These are phyloP conservation scores for Blastobasis adustella DNA, from an alignment of 2,888 invertebrate species.

Conservation along the genomic window DNA sequence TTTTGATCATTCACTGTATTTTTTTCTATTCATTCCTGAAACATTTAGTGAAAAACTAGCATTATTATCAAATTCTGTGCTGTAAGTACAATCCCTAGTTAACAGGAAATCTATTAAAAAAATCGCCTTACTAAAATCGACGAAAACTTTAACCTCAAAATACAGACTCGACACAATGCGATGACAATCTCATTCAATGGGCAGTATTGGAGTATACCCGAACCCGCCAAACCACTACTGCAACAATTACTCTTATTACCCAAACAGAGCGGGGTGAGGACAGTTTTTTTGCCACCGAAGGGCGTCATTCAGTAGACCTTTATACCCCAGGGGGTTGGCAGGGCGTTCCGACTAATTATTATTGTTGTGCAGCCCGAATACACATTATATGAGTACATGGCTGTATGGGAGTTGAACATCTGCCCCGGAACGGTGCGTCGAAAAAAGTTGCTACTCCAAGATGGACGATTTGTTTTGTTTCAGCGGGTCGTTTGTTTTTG, in stretches of 20 bases:
- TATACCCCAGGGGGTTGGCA: slow-evolving; percentile 23
- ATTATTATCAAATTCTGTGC: too few species aligned
- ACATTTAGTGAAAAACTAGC: too few species aligned
- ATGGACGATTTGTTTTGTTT: slow-evolving; percentile 2
- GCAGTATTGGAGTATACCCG: neutral
- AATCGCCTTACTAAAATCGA: too few species aligned
- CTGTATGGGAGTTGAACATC: slow-evolving; percentile 45
- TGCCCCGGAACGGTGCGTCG: slow-evolving; percentile 28
- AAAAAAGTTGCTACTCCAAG: slow-evolving; percentile 42
- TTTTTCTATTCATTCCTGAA: too few species aligned
- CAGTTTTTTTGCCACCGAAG: slow-evolving; percentile 20
- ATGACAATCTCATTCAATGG: too few species aligned
- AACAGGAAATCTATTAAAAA: too few species aligned
- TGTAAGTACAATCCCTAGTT: too few species aligned
- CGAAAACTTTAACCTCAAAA: too few species aligned
- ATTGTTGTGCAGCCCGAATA: slow-evolving; percentile 21
- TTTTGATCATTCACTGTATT: too few species aligned
- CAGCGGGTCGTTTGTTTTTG: too few species aligned
- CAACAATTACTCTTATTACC: slow-evolving; percentile 45
- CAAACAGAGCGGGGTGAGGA: slow-evolving; percentile 32
- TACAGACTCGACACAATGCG: too few species aligned
- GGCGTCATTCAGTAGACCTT: slow-evolving; percentile 17
- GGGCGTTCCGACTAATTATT: slow-evolving; percentile 36
- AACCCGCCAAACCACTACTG: slow-evolving; percentile 31
- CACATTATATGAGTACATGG: slow-evolving; percentile 20